A percentile compares a stretch with the other conserved stretches of the same genome.
phyloP scores from a whole-genome alignment of 2,113 vertebrate genomes.

The Salminus brasiliensis region DNA sequence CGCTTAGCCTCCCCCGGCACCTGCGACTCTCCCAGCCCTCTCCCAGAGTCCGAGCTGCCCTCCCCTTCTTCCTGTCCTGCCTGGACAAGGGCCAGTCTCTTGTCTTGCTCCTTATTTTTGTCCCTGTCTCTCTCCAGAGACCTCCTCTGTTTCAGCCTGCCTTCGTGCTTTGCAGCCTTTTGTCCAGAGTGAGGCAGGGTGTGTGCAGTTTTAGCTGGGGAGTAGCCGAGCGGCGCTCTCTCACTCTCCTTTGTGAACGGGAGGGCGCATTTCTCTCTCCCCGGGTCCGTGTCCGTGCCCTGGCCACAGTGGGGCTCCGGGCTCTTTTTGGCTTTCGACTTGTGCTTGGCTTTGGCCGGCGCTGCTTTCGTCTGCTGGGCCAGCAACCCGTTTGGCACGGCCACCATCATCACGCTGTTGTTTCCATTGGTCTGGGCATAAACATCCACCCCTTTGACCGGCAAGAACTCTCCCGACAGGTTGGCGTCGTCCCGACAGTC shows the following conservation, averaged over 20 bases:
- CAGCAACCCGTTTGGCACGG: slow-evolving; percentile 77
- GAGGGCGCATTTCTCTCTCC: slow-evolving; percentile 51
- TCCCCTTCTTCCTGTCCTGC: slow-evolving; percentile 21
- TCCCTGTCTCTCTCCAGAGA: slow-evolving; percentile 33
- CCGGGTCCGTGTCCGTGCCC: slow-evolving; percentile 42
- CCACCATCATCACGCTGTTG: slow-evolving; percentile 78
- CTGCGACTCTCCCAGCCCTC: not conserved
- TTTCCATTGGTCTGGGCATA: slow-evolving; percentile 86
- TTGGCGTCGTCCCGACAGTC: slow-evolving; percentile 69
- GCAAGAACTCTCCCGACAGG: slow-evolving; percentile 54
- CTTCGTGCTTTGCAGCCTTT: slow-evolving; percentile 68
- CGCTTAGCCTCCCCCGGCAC: slow-evolving; percentile 70
- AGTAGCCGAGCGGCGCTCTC: slow-evolving; percentile 70
- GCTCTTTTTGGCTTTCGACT: slow-evolving; percentile 37
- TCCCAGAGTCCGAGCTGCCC: slow-evolving; percentile 32
- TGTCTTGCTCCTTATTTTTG: not conserved
- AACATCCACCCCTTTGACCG: slow-evolving; percentile 80
- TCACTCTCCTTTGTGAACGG: slow-evolving; percentile 67
- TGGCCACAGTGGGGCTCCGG: slow-evolving; percentile 26
- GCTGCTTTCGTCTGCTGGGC: slow-evolving; percentile 48
- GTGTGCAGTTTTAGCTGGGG: slow-evolving; percentile 66
- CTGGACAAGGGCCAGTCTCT: not conserved
- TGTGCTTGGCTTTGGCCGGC: slow-evolving; percentile 42
- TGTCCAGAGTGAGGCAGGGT: slow-evolving; percentile 64
- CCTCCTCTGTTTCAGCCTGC: slow-evolving; percentile 49